Conservation (phyloP, 92 coral and sea anemone species). For the Zoanthus solanderi region DNA sequence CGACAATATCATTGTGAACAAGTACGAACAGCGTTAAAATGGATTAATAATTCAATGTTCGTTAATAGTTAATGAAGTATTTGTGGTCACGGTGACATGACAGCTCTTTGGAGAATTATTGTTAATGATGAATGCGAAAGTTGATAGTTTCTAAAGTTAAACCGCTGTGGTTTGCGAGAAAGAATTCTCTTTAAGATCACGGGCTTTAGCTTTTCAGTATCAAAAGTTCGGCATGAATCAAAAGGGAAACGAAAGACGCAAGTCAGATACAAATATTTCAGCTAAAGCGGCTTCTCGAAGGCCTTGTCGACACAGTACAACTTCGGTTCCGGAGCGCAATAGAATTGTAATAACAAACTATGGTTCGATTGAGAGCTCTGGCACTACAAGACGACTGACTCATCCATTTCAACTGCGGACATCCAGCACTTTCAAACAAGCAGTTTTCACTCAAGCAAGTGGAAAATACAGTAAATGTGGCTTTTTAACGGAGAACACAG, state of each 20-base stretch:
- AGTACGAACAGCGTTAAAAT: no score
- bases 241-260: conserved; percentile 24
- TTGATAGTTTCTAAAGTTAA: background rate
- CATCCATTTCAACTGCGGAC: conserved; percentile 10
- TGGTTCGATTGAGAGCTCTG: background rate
- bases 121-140: background rate
- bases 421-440: background rate
- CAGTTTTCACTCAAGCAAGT: background rate
- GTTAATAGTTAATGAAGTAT: no score
- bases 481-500: background rate
- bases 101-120: background rate
- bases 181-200: background rate
- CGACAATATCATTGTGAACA: no score
- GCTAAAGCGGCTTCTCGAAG: conserved; percentile 4
- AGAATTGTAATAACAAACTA: background rate
- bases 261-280: conserved; percentile 30
- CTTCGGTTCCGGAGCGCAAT: conserved; percentile 1
- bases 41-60: no score
- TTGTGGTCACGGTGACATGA: no score
- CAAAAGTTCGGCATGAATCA: background rate
- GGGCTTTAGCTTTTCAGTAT: background rate
- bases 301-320: conserved; percentile 39
- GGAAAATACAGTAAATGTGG: conserved; percentile 18
- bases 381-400: background rate
- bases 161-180: background rate